These are phyloP conservation scores for Aproaerema taeniolella DNA, from an alignment of 2,888 invertebrate species.

Conservation along the genomic window DNA sequence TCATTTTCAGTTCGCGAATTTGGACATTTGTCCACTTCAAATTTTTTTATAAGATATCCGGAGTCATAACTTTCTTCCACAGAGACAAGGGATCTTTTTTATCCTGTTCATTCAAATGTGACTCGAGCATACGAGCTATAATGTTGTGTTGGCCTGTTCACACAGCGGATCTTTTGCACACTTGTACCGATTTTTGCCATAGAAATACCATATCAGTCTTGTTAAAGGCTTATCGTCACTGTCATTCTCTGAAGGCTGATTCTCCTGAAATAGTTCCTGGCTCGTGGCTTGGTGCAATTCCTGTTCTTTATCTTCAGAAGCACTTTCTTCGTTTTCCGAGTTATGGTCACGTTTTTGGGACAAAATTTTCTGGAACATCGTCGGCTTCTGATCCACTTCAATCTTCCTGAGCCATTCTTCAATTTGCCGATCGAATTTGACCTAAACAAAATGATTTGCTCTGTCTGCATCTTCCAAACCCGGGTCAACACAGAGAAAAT, in stretches of 20 bases:
- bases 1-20: too few relatives aligned
- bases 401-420: too few relatives aligned
- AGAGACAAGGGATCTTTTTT: too few relatives aligned
- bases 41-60: too few relatives aligned
- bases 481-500: too few relatives aligned
- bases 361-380: constrained; percentile 10
- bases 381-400: constrained; percentile 15
- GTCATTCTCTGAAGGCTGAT: constrained; percentile 4
- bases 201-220: constrained; percentile 13
- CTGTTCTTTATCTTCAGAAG: constrained; percentile 14
- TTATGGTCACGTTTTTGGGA: constrained; percentile 12
- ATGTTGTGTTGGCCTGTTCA: constrained; percentile 13
- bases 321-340: constrained; percentile 13
- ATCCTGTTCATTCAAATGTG: neutral
- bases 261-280: constrained; percentile 8
- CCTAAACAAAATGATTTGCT: too few relatives aligned
- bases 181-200: constrained; percentile 17
- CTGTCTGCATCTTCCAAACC: too few relatives aligned
- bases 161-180: constrained; percentile 15
- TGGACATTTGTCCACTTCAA: too few relatives aligned
- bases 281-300: neutral
- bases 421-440: too few relatives aligned
- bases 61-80: too few relatives aligned
- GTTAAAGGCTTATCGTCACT: constrained; percentile 15
- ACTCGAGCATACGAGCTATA: neutral